Conservation (phyloP, 2,888 invertebrate genomes). For the Luperina testacea region DNA sequence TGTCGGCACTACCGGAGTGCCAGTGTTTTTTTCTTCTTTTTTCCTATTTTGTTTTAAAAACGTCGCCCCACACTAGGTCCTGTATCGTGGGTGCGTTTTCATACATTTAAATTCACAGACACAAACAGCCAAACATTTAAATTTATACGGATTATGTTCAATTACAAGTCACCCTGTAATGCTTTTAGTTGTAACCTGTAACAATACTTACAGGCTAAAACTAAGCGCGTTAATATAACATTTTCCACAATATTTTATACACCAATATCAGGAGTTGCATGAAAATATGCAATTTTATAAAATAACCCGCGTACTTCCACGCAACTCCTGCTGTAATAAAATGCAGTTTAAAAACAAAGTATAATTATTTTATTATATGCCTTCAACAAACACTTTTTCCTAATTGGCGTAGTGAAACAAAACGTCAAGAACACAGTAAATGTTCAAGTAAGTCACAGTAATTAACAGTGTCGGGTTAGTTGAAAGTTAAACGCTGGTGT, state of each 20-base stretch:
- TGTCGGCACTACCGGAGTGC: too few species aligned
- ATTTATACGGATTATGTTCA: too few species aligned
- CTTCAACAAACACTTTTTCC: conserved; percentile 25
- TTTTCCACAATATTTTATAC: background rate
- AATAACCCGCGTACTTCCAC: conserved; percentile 23
- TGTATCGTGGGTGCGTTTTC: too few species aligned
- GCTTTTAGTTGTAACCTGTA: background rate
- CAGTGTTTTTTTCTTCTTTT: too few species aligned
- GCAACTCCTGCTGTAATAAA: background rate
- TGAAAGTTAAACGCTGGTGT: conserved; percentile 17
- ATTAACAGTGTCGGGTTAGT: conserved; percentile 28
- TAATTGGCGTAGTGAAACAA: conserved; percentile 34
- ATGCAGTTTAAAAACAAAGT: conserved; percentile 20
- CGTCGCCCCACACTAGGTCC: too few species aligned
- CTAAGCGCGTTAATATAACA: background rate
- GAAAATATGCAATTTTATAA: conserved; percentile 21
- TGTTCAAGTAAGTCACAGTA: conserved; percentile 28
- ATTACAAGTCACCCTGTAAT: background rate
- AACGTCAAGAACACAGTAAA: conserved; percentile 45
- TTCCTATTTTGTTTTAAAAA: too few species aligned
- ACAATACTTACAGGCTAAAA: background rate
- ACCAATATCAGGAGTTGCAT: conserved; percentile 4
- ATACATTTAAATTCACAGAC: too few species aligned
- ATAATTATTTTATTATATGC: conserved; percentile 12
- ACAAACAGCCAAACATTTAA: too few species aligned